phyloP scores from a whole-genome alignment of 1,140 invertebrate species.

The Drosophila novamexicana region DNA sequence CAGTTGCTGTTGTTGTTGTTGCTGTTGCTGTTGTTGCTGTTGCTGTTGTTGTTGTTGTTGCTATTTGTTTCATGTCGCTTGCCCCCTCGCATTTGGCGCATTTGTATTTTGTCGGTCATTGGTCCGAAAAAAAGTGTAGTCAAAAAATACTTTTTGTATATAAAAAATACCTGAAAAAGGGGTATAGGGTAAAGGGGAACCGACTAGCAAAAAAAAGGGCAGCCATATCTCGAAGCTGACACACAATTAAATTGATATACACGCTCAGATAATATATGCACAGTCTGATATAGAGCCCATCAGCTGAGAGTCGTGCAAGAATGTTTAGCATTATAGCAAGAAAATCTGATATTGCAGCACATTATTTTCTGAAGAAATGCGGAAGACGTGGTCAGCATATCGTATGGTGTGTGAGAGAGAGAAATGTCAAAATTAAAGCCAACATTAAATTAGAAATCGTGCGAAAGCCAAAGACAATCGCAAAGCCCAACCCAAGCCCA shows the following conservation, averaged over 20 bases:
- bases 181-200: not conserved
- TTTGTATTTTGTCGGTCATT: conserved; percentile 77
- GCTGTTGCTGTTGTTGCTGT: conserved; percentile 16
- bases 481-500: conserved; percentile 10
- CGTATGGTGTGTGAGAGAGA: conserved; percentile 13
- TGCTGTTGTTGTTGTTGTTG: conserved; percentile 42
- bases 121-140: conserved; percentile 70
- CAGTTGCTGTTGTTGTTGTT: conserved; percentile 42
- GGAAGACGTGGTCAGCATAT: conserved; percentile 51
- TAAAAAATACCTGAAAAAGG: conserved; percentile 22
- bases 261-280: conserved; percentile 15
- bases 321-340: conserved; percentile 34
- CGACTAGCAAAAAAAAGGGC: conserved; percentile 7
- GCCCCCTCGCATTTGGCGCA: conserved; percentile 35
- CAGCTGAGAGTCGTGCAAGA: conserved; percentile 48
- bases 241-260: conserved; percentile 37
- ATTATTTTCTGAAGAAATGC: conserved; percentile 44
- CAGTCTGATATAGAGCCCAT: conserved; percentile 4
- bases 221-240: conserved; percentile 25
- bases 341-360: conserved; percentile 51
- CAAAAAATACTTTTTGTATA: conserved; percentile 34
- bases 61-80: conserved; percentile 37
- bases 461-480: conserved; percentile 56
- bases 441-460: conserved; percentile 70
- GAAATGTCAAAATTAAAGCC: conserved; percentile 23